Evolutionary conservation across 2,888 invertebrate species (phyloP).

Genomic region (Callimorpha dominula): DNA sequence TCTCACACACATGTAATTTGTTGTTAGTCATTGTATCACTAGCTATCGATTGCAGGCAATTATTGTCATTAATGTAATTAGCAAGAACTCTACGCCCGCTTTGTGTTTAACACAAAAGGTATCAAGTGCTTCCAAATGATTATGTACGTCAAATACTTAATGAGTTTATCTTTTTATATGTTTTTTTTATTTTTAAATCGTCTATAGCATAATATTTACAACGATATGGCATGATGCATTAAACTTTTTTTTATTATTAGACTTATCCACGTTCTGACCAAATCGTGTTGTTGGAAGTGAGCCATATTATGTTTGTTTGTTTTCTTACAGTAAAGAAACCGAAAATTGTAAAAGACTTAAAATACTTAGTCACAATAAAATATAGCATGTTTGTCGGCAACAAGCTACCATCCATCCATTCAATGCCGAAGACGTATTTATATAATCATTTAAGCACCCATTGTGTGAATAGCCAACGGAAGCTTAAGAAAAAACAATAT

Average conservation of each 20-base stretch:
- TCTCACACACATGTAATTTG: background rate
- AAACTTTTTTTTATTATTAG: background rate
- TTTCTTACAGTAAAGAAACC: no score
- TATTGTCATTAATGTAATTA: background rate
- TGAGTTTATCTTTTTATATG: background rate
- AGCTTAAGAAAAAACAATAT: no score
- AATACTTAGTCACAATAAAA: no score
- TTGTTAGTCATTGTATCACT: background rate
- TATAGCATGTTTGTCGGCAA: no score
- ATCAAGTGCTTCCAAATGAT: background rate
- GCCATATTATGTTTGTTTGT: no score
- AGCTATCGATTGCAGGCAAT: background rate
- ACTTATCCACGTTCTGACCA: background rate
- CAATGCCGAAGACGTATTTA: no score
- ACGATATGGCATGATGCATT: background rate
- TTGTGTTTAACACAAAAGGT: background rate
- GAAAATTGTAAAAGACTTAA: no score
- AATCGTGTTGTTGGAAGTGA: no score
- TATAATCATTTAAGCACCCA: no score
- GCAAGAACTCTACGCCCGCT: background rate
- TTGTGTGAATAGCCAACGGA: no score
- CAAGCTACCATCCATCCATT: no score
- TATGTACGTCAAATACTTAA: background rate
- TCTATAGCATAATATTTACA: background rate
- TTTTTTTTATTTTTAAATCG: background rate